Evolutionary conservation across 2,113 vertebrate genomes (phyloP), one percentile per base, ranked within the genome.

Genomic region (Sterna hirundo): DNA sequence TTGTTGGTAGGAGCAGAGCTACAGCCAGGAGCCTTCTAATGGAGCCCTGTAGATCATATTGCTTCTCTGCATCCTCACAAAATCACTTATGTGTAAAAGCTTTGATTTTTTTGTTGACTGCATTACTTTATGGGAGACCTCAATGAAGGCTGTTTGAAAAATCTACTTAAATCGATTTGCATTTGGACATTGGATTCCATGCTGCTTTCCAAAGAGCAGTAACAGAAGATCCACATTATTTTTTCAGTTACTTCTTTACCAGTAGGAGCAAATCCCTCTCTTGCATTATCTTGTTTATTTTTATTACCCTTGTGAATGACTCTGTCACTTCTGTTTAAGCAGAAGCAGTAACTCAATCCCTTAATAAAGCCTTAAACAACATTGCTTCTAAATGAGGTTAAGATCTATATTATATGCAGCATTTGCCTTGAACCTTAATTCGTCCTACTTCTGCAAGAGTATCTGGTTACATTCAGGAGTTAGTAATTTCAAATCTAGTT

Each of bases 221-320:
- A 95, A 91, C 57, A 85, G 72, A 95, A 92, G 66, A 86, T 30
- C 60, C 34, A 72, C 55, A 11, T 92, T 77, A 87, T 82, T 76
- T 91, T 93, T 95, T 84, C 60, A 60, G 65, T 94, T 88, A 78
- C 60, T 90, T 81, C 61, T 29, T 91, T 83, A 88, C 76, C 44
- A 69, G 77, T 61, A 94, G 74, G 52, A 91, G 23, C 60, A 83
- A 62, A 93, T 96, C 77, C 29, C 75, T 93, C 86, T 90, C 88
- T 93, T 91, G 57, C 72, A 88, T 97, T 94, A 88, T 95, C 94
- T 87, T 77, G 51, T 70, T 90, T 86, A 76, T 89, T 93, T 93
- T 93, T 90, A 96, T 94, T 96, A 93, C 88, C 76, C 82, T 79
- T 90, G 72, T 86, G 90, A 90, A 94, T 86, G 91, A 83, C 86